Percentiles rank a stretch among this genome's conserved stretches.
Conservation (phyloP, 2,888 invertebrate genomes). For the Boloria euphrosyne region DNA sequence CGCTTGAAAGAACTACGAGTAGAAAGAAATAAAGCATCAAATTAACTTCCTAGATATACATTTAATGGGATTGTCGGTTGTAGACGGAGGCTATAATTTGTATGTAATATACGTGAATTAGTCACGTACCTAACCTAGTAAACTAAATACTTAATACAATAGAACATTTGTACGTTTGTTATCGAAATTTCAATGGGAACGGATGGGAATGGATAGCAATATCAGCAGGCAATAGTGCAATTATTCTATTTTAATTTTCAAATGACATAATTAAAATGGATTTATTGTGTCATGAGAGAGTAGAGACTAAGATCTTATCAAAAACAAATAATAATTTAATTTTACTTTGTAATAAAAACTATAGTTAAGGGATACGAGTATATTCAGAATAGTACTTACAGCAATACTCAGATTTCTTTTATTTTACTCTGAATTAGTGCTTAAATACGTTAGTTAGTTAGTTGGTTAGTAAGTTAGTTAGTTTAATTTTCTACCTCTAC, state of each 20-base stretch:
- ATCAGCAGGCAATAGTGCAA: conserved; percentile 35
- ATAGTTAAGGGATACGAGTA: too few relatives aligned
- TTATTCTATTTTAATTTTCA: conserved; percentile 26
- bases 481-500: too few relatives aligned
- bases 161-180: conserved; percentile 42
- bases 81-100: conserved; percentile 20
- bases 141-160: conserved; percentile 40
- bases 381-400: too few relatives aligned
- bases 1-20: too few relatives aligned
- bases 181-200: conserved; percentile 48
- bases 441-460: too few relatives aligned
- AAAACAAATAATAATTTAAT: neutral
- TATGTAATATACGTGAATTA: conserved; percentile 31
- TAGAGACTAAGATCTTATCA: neutral
- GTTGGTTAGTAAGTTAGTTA: too few relatives aligned
- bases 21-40: too few relatives aligned
- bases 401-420: too few relatives aligned
- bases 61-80: neutral
- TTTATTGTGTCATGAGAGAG: neutral
- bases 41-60: neutral
- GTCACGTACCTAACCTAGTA: conserved; percentile 40
- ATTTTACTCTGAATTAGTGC: too few relatives aligned
- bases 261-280: conserved; percentile 11
- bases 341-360: neutral
- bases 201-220: conserved; percentile 45